Conservation (phyloP, 2,113 vertebrate species). For the Nesospiza acunhae region DNA sequence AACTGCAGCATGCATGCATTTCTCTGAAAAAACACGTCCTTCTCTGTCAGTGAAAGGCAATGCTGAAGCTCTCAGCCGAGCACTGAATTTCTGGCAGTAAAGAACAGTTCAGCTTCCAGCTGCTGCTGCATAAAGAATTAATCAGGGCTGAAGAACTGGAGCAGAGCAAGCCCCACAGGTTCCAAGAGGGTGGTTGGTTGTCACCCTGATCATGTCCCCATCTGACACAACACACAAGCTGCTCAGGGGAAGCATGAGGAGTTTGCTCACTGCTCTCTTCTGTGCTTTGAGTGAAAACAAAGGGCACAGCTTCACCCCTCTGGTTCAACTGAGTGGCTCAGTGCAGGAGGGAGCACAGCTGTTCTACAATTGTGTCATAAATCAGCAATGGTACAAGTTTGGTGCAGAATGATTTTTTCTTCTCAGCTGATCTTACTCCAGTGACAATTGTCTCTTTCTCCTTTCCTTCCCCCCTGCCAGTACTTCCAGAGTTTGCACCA, state of each 20-base stretch:
- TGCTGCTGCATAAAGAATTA: constrained; percentile 6
- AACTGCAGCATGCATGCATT: neutral
- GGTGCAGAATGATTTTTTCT: neutral
- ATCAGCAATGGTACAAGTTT: neutral
- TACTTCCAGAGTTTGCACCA: neutral
- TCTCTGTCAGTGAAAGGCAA: constrained; percentile 8
- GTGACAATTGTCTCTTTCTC: neutral
- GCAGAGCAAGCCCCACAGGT: neutral
- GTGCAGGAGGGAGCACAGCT: neutral
- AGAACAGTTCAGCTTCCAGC: constrained; percentile 19
- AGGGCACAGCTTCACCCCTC: neutral
- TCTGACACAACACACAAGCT: neutral
- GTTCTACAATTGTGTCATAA: neutral
- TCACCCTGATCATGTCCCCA: neutral
- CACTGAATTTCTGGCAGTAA: neutral
- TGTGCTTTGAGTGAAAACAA: neutral
- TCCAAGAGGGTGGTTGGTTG: neutral
- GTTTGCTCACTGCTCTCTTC: neutral
- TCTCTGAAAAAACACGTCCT: neutral
- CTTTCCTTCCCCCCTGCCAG: neutral
- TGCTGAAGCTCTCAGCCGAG: neutral
- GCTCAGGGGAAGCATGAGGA: neutral
- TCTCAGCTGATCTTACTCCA: neutral
- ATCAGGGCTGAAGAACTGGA: constrained; percentile 5
- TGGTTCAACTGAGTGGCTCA: neutral